phyloP scores from a whole-genome alignment of 2,888 invertebrate species.

The Monochamus alternatus region DNA sequence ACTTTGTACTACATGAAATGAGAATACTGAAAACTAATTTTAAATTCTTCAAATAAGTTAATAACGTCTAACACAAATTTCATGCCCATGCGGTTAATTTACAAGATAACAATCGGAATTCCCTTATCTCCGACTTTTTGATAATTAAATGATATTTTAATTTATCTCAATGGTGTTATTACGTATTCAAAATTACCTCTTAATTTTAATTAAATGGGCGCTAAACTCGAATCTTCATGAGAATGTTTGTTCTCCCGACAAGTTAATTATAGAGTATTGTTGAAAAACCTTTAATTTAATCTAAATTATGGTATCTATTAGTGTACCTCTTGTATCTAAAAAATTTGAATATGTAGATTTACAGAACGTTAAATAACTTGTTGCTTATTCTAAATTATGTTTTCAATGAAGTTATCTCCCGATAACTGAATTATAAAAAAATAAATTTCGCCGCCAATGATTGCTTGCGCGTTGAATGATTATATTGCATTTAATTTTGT shows the following conservation, averaged over 20 bases:
- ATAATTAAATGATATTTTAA: constrained; percentile 19
- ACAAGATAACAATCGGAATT: constrained; percentile 22
- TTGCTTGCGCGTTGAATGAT: too few species aligned
- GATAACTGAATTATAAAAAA: too few species aligned
- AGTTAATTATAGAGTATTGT: constrained; percentile 34
- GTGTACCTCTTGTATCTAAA: too few species aligned
- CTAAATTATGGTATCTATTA: too few species aligned
- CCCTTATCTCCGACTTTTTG: constrained; percentile 10
- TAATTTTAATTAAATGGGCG: constrained; percentile 33
- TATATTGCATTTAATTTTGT: too few species aligned
- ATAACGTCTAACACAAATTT: constrained; percentile 11
- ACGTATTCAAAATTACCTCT: constrained; percentile 24
- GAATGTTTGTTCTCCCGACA: constrained; percentile 31
- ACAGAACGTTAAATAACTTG: constrained; percentile 20
- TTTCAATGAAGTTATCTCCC: neutral
- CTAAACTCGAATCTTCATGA: constrained; percentile 21
- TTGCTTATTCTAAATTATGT: constrained; percentile 15
- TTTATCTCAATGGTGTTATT: constrained; percentile 19
- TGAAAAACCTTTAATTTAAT: neutral
- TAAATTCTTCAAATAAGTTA: neutral
- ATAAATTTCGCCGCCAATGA: too few species aligned
- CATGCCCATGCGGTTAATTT: constrained; percentile 25
- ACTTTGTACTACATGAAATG: too few species aligned
- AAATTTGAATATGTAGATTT: constrained; percentile 29
- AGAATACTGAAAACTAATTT: too few species aligned